Conservation (phyloP, 2,888 invertebrate genomes). For the Cheilosia variabilis region DNA sequence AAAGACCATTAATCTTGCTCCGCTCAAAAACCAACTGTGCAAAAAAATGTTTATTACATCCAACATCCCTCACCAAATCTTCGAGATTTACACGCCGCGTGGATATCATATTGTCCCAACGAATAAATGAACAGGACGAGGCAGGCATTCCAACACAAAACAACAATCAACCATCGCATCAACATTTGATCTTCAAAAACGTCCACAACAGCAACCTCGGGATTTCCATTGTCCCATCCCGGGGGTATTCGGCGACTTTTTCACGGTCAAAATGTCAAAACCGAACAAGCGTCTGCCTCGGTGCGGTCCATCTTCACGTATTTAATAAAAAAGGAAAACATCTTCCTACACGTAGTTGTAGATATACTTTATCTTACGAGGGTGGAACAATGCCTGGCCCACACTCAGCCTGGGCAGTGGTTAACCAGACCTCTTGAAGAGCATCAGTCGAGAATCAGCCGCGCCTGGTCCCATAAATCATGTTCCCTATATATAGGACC, state of each 20-base stretch:
- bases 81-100: conserved; percentile 29
- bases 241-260: background rate
- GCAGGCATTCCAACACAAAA: conserved; percentile 15
- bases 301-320: conserved; percentile 42
- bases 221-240: conserved; percentile 25
- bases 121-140: conserved; percentile 35
- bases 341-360: conserved; percentile 10
- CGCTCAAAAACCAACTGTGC: conserved; percentile 2
- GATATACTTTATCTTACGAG: conserved; percentile 13
- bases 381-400: conserved; percentile 24
- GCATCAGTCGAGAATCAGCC: conserved; percentile 59
- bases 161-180: conserved; percentile 8
- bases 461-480: conserved; percentile 61
- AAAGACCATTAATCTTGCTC: conserved; percentile 53
- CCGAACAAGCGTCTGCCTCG: conserved; percentile 36
- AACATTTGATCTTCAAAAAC: conserved; percentile 45
- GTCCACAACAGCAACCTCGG: conserved; percentile 1
- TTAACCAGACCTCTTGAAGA: conserved; percentile 29
- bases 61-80: conserved; percentile 22
- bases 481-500: conserved; percentile 29
- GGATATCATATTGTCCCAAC: conserved; percentile 50
- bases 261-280: conserved; percentile 63
- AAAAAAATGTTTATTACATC: conserved; percentile 17
- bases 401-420: conserved; percentile 8
- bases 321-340: conserved; percentile 54